These are phyloP conservation scores for Siderastrea siderea DNA, from an alignment of 92 coral and sea anemone genomes.

Conservation along the genomic window DNA sequence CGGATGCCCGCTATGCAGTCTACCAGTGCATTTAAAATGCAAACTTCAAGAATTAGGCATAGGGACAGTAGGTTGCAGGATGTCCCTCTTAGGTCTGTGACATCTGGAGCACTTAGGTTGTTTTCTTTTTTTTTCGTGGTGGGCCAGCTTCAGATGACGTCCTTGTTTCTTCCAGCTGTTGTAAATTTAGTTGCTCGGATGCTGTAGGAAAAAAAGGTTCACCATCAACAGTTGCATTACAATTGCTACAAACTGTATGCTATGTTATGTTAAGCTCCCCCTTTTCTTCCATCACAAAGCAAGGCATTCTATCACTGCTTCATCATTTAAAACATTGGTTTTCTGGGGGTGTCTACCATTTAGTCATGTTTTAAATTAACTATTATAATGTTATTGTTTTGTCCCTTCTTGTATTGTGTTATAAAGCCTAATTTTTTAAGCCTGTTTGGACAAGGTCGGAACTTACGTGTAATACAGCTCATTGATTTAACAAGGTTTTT, in stretches of 20 bases:
- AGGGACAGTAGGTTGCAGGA: not conserved
- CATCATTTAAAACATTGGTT: no score
- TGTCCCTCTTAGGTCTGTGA: constrained; percentile 25
- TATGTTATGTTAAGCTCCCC: not conserved
- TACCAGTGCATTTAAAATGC: not conserved
- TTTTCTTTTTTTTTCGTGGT: constrained; percentile 26
- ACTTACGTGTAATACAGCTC: not conserved
- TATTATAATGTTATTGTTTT: no score
- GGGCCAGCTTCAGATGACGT: constrained; percentile 8
- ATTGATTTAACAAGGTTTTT: not conserved
- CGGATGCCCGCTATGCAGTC: not conserved
- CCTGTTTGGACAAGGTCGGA: no score
- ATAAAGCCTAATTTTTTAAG: no score
- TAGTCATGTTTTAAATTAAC: no score
- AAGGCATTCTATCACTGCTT: no score
- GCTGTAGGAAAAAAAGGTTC: constrained; percentile 31
- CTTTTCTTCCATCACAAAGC: no score
- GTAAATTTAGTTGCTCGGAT: constrained; percentile 27
- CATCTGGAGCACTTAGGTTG: constrained; percentile 34
- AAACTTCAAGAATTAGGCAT: not conserved
- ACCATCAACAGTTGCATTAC: not conserved
- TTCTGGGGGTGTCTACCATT: no score
- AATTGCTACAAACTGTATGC: not conserved
- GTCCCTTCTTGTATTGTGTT: no score
- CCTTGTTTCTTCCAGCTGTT: constrained; percentile 20